A percentile compares a stretch with the other conserved stretches of the same genome.
Conservation (phyloP, 1,140 invertebrate genomes). For the Platyscapa corneri region DNA sequence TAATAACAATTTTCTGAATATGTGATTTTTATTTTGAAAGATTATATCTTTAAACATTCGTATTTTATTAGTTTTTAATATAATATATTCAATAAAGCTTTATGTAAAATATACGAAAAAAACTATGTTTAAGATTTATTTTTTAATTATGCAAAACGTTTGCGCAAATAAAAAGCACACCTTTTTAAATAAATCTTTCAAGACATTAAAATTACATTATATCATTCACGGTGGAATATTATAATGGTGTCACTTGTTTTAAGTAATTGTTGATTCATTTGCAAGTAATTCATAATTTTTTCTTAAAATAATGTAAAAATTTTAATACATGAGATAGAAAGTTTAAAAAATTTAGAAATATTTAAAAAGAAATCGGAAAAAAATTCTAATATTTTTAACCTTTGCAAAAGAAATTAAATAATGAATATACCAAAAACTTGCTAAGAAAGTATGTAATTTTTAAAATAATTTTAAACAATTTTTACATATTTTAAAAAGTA, state of each 20-base stretch:
- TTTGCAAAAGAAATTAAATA: too few species aligned
- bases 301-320: too few species aligned
- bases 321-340: too few species aligned
- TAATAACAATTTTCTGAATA: background rate
- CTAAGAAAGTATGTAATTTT: too few species aligned
- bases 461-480: too few species aligned
- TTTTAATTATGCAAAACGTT: background rate
- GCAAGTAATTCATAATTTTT: too few species aligned
- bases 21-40: background rate
- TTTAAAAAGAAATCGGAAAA: too few species aligned
- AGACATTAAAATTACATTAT: background rate
- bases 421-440: too few species aligned
- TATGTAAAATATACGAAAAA: too few species aligned
- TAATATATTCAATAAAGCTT: background rate
- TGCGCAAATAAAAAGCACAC: background rate
- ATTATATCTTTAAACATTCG: background rate
- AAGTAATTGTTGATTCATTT: background rate
- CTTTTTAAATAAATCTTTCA: background rate
- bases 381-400: too few species aligned
- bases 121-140: too few species aligned
- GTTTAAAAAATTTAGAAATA: too few species aligned
- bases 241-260: background rate
- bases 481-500: background rate
- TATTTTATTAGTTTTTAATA: background rate
- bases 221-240: background rate